These are phyloP conservation scores for Gandaritis pyraliata DNA, from an alignment of 2,888 invertebrate species.

Conservation along the genomic window DNA sequence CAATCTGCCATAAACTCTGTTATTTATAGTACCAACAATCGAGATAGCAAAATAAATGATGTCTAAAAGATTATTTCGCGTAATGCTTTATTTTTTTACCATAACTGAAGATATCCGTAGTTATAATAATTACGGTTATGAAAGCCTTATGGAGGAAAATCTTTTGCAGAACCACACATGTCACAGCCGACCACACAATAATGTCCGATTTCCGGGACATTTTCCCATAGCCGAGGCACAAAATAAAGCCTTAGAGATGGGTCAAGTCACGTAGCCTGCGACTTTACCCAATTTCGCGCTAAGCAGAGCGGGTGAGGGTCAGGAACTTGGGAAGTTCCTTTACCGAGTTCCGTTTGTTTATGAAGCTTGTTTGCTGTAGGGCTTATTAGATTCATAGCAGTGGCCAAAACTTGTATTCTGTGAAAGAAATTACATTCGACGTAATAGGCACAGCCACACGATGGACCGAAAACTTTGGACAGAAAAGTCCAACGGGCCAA, in stretches of 20 bases:
- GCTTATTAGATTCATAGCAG: conserved; percentile 27
- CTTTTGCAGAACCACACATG: conserved; percentile 6
- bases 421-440: too few species aligned
- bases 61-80: too few species aligned
- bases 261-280: conserved; percentile 17
- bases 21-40: too few species aligned
- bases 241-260: not conserved
- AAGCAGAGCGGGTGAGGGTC: conserved; percentile 18
- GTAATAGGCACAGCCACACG: too few species aligned
- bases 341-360: conserved; percentile 26
- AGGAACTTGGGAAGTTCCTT: conserved; percentile 23
- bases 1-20: too few species aligned
- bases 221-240: conserved; percentile 6
- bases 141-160: not conserved
- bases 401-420: not conserved
- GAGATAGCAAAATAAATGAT: too few species aligned
- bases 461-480: too few species aligned
- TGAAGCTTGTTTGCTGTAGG: conserved; percentile 22
- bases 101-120: too few species aligned
- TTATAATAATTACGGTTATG: not conserved
- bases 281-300: conserved; percentile 22
- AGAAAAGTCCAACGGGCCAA: too few species aligned
- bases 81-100: too few species aligned
- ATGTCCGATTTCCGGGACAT: conserved; percentile 20
- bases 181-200: conserved; percentile 6